Evolutionary conservation across 2,888 invertebrate species (phyloP).

Genomic region (Lordiphosa fenestrarum): DNA sequence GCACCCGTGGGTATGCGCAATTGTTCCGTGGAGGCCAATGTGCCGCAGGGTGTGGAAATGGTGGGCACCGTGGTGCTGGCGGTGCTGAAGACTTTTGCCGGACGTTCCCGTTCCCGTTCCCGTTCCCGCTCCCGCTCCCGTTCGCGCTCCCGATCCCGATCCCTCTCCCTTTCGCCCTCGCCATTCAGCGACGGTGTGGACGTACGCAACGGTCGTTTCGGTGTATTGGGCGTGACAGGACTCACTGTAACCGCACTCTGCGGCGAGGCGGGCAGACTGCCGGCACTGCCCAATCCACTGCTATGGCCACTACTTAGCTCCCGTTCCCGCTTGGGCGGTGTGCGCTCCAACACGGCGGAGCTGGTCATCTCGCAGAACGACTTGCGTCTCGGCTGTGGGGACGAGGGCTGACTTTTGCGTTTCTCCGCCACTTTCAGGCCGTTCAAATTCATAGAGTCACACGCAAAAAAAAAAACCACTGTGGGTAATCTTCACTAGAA

Average conservation of each 20-base stretch:
- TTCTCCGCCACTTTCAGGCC: conserved; percentile 80
- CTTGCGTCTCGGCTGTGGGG: conserved; percentile 75
- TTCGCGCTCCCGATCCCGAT: conserved; percentile 5
- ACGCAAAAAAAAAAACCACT: not conserved
- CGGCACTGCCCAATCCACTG: conserved; percentile 61
- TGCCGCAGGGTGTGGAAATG: conserved; percentile 41
- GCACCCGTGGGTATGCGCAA: conserved; percentile 77
- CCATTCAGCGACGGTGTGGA: conserved; percentile 62
- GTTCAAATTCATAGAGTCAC: conserved; percentile 24
- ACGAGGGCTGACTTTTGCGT: conserved; percentile 78
- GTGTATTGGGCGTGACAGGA: conserved; percentile 56
- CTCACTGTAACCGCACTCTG: conserved; percentile 54
- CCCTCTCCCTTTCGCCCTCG: conserved; percentile 21
- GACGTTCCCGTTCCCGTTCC: conserved; percentile 19
- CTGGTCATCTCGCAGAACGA: conserved; percentile 53
- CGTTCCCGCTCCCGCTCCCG: conserved; percentile 16
- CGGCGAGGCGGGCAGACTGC: conserved; percentile 51
- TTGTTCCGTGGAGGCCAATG: conserved; percentile 64
- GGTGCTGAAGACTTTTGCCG: conserved; percentile 47
- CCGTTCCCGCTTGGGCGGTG: conserved; percentile 42
- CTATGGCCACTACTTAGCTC: conserved; percentile 51
- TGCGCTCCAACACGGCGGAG: conserved; percentile 43
- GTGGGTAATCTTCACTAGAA: not conserved
- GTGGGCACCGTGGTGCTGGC: conserved; percentile 71
- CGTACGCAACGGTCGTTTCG: conserved; percentile 61